phyloP scores from a whole-genome alignment of 2,888 invertebrate species.

The Chaetogeoica ovagalla region DNA sequence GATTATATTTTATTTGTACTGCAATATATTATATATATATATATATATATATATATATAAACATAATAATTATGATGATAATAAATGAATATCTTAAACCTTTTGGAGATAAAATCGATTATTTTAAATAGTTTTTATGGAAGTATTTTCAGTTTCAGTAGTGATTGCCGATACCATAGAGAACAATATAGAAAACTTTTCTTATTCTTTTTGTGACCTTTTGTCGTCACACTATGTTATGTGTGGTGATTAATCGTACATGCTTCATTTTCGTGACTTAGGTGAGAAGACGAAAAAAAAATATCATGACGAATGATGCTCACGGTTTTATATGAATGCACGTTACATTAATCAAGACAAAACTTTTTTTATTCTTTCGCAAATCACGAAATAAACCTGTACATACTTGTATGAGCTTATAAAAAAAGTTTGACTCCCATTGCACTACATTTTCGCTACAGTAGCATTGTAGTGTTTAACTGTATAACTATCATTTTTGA shows the following conservation, averaged over 20 bases:
- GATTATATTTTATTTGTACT: no score
- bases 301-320: slow-evolving; percentile 13
- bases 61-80: no score
- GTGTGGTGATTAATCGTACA: slow-evolving; percentile 36
- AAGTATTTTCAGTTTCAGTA: background rate
- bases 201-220: slow-evolving; percentile 29
- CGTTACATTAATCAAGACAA: slow-evolving; percentile 38
- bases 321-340: background rate
- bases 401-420: background rate
- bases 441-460: no score
- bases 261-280: slow-evolving; percentile 20
- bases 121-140: background rate
- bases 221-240: background rate
- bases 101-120: background rate
- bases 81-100: no score
- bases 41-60: no score
- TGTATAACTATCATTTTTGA: background rate
- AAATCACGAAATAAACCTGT: background rate
- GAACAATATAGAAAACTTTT: background rate
- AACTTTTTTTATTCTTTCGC: slow-evolving; percentile 17
- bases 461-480: slow-evolving; percentile 2
- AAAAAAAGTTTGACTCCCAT: background rate
- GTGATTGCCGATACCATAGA: background rate
- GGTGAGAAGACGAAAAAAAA: slow-evolving; percentile 5
- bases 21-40: no score